These are phyloP conservation scores for Procambarus clarkii DNA, from an alignment of 1,140 invertebrate genomes.

Conservation along the genomic window DNA sequence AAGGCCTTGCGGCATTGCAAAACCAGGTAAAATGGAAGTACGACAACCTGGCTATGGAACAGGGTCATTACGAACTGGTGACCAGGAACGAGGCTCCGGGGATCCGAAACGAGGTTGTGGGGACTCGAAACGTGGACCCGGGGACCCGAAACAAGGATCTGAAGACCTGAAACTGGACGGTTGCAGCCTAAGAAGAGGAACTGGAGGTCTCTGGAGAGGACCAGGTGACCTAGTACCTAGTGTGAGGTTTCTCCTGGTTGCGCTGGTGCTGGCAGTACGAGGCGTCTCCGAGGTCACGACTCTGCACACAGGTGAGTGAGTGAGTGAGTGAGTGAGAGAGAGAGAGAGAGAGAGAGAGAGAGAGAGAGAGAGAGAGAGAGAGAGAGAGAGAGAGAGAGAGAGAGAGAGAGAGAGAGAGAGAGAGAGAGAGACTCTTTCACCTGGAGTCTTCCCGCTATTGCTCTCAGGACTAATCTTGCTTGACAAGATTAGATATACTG, in stretches of 20 bases:
- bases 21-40: neutral
- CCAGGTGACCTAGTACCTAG: neutral
- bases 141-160: no score
- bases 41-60: neutral
- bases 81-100: neutral
- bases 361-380: neutral
- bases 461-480: no score
- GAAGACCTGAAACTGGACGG: no score
- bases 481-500: no score
- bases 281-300: neutral
- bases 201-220: no score
- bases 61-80: neutral
- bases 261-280: neutral
- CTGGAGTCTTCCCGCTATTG: no score
- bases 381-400: neutral
- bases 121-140: no score
- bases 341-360: neutral
- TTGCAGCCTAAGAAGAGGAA: no score
- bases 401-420: constrained; percentile 4
- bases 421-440: neutral
- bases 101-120: no score
- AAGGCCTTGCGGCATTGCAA: neutral
- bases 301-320: neutral
- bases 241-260: neutral
- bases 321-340: no score